phyloP scores from a whole-genome alignment of 2,888 invertebrate species.

The Onthophagus sagittarius region DNA sequence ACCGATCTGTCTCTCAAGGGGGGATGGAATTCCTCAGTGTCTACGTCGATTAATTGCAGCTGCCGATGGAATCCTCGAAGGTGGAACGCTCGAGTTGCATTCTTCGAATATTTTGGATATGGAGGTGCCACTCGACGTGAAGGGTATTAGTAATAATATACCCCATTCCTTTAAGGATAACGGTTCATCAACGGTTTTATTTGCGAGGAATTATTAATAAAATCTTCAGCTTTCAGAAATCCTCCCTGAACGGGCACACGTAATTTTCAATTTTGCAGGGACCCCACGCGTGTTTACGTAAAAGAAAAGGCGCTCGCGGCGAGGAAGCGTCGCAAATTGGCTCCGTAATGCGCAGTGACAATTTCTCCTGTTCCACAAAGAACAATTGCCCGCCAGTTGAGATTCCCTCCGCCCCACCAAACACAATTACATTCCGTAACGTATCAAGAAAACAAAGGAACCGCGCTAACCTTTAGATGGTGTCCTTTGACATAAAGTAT shows the following conservation, averaged over 20 bases:
- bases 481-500: not conserved
- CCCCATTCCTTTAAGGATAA: not conserved
- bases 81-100: not conserved
- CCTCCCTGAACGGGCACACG: not conserved
- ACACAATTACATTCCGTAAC: not conserved
- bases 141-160: not conserved
- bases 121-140: not conserved
- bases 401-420: not conserved
- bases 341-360: not conserved
- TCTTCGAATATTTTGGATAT: not conserved
- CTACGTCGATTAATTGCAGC: not conserved
- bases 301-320: not conserved
- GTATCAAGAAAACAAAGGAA: not conserved
- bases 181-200: not conserved
- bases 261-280: not conserved
- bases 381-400: not conserved
- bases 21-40: not conserved
- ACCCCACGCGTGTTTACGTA: not conserved
- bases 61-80: not conserved
- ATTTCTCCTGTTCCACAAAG: not conserved
- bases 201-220: not conserved
- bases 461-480: not conserved
- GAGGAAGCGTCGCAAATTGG: not conserved
- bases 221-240: not conserved
- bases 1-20: not conserved